Base-by-base conservation (phyloP, 2,797 vertebrate genomes). In the Tragelaphus eurycerus region DNA sequence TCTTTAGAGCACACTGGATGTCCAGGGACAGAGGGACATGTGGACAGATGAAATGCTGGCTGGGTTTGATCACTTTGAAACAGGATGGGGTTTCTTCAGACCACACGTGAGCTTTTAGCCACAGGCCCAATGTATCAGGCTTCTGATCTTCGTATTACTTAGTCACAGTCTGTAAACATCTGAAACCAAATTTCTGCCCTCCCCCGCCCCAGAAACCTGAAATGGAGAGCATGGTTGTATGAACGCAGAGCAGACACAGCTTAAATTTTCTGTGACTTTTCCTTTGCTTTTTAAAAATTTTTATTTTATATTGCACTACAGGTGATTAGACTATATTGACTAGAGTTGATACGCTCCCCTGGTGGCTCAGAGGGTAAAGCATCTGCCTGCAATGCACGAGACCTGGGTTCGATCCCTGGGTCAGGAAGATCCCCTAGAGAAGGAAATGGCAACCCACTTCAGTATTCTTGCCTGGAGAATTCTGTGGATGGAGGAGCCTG, bases 61-160 rank as follows among this genome's bases (percentile, higher is more conserved):
- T 1, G 0, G 0, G 25, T 2, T 4, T 1, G 6, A 11, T 12
- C 27, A 1, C 2, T 11, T 43, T 78, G 2, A 2, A 38, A 23
- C 38, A 34, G 4, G 10, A n/a, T 1, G 7, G 52, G 57, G 6
- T 38, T 16, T 54, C 29, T 76, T 27, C 5, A 4, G 48, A 50
- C 31, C 19, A 2, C 19, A 14, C 1, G 0, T 23, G 86, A 16
- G 21, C 2, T 9, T 38, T 29, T 3, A 46, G 23, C 21, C 64
- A 8, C 0, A 17, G n/a, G 21, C 10, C 16, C 11, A 9, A 2
- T 2, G 13, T 1, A 19, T 34, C 19, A 86, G 52, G 2, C 27
- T 5, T 31, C 3, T 62, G 29, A 6, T 19, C 34, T 29, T 82
- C 23, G 0, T 46, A 46, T 46, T 46, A 38, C 48, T 13, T 57